A percentile compares a stretch with the other conserved stretches of the same genome.
These are phyloP conservation scores for Leptinotarsa haldemani DNA, from an alignment of 2,888 invertebrate genomes.

Conservation along the genomic window DNA sequence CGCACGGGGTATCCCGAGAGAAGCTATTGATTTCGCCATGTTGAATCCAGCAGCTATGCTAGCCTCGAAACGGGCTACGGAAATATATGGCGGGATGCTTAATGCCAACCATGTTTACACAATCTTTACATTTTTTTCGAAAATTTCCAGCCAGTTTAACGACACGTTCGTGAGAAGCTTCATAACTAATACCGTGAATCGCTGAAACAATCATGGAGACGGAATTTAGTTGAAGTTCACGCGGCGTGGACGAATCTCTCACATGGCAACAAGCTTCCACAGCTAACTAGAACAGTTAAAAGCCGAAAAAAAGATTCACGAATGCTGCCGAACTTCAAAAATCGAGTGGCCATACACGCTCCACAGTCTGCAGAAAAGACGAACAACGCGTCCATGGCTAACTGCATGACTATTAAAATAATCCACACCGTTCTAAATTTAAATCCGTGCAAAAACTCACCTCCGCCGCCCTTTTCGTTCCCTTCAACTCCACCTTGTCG, in stretches of 20 bases:
- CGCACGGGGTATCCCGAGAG: conserved; percentile 42
- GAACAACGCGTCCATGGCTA: conserved; percentile 4
- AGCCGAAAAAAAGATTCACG: conserved; percentile 16
- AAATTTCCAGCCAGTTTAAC: conserved; percentile 6
- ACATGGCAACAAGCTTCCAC: conserved; percentile 59
- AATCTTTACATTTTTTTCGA: conserved; percentile 20
- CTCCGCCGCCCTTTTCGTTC: conserved; percentile 89
- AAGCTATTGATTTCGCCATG: conserved; percentile 60
- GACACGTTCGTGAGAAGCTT: neutral
- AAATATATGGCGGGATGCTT: conserved; percentile 62
- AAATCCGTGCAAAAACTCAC: conserved; percentile 69
- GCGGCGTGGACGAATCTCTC: conserved; percentile 51
- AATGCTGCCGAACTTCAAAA: neutral
- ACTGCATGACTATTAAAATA: conserved; percentile 25
- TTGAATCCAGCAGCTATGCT: conserved; percentile 58
- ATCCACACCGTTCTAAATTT: conserved; percentile 28
- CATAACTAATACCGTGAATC: neutral
- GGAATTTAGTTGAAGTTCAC: conserved; percentile 28
- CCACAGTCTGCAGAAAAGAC: conserved; percentile 23
- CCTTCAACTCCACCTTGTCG: conserved; percentile 86
- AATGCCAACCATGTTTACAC: conserved; percentile 57
- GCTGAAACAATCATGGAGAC: neutral
- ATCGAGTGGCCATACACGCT: neutral
- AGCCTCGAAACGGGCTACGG: conserved; percentile 60
- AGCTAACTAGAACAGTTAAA: conserved; percentile 40